These are phyloP conservation scores for Connochaetes taurinus DNA, from an alignment of 2,113 vertebrate genomes.

Conservation along the genomic window DNA sequence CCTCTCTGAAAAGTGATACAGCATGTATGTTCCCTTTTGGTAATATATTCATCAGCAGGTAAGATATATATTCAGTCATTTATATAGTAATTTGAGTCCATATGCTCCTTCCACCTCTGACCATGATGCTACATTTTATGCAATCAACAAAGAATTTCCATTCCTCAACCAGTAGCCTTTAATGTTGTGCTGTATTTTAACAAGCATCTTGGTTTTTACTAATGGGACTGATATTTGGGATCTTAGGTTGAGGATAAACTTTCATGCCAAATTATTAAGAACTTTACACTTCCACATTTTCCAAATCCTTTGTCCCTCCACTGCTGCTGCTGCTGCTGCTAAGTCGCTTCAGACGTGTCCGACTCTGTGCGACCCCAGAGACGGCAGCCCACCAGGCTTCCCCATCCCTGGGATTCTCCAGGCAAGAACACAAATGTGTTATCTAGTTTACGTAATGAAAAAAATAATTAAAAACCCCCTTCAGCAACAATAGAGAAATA, in stretches of 20 bases:
- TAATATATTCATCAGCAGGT: background rate
- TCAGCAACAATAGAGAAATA: too few species aligned
- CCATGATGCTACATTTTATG: background rate
- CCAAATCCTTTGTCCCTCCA: background rate
- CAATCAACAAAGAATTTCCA: background rate
- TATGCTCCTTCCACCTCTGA: background rate
- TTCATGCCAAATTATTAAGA: background rate
- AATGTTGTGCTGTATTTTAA: background rate
- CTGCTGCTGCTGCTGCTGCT: background rate
- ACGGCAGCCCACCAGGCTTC: background rate
- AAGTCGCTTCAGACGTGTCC: accelerated
- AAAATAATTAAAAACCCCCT: too few species aligned
- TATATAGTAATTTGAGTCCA: background rate
- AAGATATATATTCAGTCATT: background rate
- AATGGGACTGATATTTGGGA: background rate
- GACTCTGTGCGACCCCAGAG: background rate
- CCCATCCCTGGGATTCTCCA: background rate
- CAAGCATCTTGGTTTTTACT: background rate
- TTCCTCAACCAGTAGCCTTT: background rate
- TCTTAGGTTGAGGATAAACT: background rate
- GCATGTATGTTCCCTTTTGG: background rate
- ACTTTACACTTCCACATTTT: background rate
- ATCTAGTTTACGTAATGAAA: too few species aligned
- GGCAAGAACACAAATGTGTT: background rate
- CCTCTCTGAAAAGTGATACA: background rate